These are phyloP conservation scores for Hyalella azteca DNA, from an alignment of 2,888 invertebrate species.

Conservation along the genomic window DNA sequence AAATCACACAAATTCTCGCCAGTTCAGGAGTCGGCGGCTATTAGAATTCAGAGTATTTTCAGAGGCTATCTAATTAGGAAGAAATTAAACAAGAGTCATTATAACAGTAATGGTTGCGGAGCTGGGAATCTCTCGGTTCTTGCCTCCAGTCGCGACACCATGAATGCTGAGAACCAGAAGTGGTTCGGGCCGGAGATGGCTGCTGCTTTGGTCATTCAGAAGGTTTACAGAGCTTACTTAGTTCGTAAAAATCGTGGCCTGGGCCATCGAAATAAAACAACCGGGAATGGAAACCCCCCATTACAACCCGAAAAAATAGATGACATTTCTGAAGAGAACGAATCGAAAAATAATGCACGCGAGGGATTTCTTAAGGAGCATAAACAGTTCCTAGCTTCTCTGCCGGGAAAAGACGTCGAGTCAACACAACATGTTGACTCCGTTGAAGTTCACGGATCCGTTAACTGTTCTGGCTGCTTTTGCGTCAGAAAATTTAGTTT, in stretches of 20 bases:
- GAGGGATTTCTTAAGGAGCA: constrained; percentile 5
- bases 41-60: constrained; percentile 37
- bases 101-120: constrained; percentile 27
- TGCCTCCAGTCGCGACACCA: background rate
- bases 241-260: background rate
- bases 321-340: background rate
- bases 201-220: constrained; percentile 25
- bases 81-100: constrained; percentile 33
- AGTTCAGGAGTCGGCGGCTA: constrained; percentile 26
- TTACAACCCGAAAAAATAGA: background rate
- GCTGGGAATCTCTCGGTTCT: background rate
- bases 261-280: background rate
- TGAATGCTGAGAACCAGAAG: background rate
- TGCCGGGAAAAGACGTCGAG: background rate
- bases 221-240: constrained; percentile 4
- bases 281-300: background rate
- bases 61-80: constrained; percentile 32
- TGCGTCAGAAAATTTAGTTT: too few species aligned
- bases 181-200: constrained; percentile 2
- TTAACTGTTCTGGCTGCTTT: too few species aligned
- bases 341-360: background rate
- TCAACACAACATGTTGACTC: background rate
- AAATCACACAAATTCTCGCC: constrained; percentile 24
- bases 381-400: too few species aligned
- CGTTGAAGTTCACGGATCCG: background rate